A percentile compares a stretch with the other conserved stretches of the same genome.
These are phyloP conservation scores for Callithrix jacchus DNA, from an alignment of 2,113 vertebrate species.

Conservation along the genomic window DNA sequence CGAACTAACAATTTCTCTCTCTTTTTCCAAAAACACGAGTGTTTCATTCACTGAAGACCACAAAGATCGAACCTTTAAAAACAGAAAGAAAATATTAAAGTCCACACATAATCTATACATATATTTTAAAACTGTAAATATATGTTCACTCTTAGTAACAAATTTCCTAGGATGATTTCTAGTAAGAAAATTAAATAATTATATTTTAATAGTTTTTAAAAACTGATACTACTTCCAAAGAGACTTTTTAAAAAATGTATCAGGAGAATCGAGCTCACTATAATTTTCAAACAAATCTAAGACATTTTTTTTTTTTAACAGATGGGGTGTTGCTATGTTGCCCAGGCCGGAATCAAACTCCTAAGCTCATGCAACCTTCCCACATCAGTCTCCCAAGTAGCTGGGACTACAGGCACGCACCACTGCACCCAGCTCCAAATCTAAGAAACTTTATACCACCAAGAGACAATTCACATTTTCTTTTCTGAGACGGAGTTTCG, in stretches of 20 bases:
- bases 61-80: constrained; percentile 87
- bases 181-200: not conserved
- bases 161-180: constrained; percentile 11
- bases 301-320: too few species aligned
- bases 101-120: not conserved
- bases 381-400: too few species aligned
- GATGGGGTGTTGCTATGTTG: too few species aligned
- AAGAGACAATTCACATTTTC: too few species aligned
- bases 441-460: too few species aligned
- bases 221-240: not conserved
- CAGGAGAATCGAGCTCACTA: constrained; percentile 6
- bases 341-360: too few species aligned
- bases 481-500: too few species aligned
- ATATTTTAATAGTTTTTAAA: not conserved
- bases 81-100: constrained; percentile 25
- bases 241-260: constrained; percentile 20
- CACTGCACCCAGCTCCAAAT: too few species aligned
- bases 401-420: too few species aligned
- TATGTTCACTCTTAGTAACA: not conserved
- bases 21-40: constrained; percentile 82
- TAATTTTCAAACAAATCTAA: constrained; percentile 46
- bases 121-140: not conserved
- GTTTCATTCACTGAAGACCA: constrained; percentile 85
- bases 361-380: too few species aligned
- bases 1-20: constrained; percentile 85